A percentile compares a stretch with the other conserved stretches of the same genome.
Conservation (phyloP, 2,113 vertebrate genomes). For the Cepphus grylle region DNA sequence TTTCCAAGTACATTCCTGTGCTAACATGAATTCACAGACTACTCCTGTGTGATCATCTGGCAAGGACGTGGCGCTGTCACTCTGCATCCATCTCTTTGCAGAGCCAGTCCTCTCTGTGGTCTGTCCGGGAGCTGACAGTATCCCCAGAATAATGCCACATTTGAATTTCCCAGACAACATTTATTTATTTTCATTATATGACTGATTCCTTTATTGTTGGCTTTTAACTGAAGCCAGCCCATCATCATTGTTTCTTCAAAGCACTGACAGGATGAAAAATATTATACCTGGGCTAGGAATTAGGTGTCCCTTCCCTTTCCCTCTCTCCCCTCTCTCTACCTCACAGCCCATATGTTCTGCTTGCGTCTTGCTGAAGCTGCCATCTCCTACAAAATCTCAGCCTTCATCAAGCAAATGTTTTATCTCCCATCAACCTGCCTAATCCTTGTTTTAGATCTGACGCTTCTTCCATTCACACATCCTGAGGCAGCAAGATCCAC, state of each 20-base stretch:
- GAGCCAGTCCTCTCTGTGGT: neutral
- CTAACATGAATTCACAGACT: conserved; percentile 9
- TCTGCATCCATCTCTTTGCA: neutral
- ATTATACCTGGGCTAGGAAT: neutral
- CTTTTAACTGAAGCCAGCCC: neutral
- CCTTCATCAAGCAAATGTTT: neutral
- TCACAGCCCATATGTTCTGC: neutral
- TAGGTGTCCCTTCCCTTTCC: neutral
- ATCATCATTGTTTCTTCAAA: neutral
- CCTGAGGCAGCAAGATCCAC: neutral
- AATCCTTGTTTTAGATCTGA: neutral
- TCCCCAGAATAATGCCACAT: neutral
- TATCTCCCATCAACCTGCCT: neutral
- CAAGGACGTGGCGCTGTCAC: neutral
- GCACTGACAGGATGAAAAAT: neutral
- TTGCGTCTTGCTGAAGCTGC: neutral
- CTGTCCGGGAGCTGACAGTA: neutral
- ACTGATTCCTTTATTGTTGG: neutral
- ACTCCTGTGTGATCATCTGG: conserved; percentile 18
- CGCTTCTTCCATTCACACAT: fast-evolving
- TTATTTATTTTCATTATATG: neutral
- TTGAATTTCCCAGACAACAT: neutral
- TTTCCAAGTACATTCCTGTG: neutral
- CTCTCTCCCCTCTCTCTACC: neutral
- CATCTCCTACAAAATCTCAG: neutral